Conservation (phyloP, 2,113 vertebrate species). For the Aplodontia rufa region DNA sequence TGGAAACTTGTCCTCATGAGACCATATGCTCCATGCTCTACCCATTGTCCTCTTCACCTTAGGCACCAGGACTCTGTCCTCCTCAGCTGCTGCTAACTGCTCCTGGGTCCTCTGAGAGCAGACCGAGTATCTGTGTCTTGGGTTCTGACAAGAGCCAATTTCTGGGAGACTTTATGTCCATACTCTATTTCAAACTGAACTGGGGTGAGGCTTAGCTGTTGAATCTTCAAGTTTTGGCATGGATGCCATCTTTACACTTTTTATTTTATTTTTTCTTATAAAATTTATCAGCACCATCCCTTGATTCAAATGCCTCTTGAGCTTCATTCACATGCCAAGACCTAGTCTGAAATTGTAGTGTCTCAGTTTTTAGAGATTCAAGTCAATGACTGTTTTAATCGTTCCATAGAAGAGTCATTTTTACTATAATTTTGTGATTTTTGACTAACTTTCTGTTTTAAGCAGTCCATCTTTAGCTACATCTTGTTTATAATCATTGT, state of each 20-base stretch:
- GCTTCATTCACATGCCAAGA: neutral
- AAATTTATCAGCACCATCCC: neutral
- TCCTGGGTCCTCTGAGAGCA: neutral
- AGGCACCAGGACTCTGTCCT: too few relatives aligned
- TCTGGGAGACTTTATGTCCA: neutral
- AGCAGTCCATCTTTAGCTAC: neutral
- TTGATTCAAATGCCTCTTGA: neutral
- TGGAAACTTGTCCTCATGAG: neutral
- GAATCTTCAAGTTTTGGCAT: neutral
- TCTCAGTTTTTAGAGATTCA: neutral
- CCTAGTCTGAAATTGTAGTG: neutral
- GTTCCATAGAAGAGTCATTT: neutral
- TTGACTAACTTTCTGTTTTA: neutral
- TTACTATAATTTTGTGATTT: neutral
- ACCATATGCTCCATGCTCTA: neutral
- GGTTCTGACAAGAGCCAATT: neutral
- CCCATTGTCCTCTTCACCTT: neutral
- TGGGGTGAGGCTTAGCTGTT: fast-evolving
- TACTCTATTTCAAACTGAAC: neutral
- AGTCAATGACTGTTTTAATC: neutral
- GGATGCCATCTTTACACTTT: neutral
- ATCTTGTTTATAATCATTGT: neutral
- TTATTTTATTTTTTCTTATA: neutral
- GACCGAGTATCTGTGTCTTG: neutral
- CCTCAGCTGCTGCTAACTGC: neutral